These are phyloP conservation scores for Sinosuthora webbiana DNA, from an alignment of 2,113 vertebrate genomes.

Conservation along the genomic window DNA sequence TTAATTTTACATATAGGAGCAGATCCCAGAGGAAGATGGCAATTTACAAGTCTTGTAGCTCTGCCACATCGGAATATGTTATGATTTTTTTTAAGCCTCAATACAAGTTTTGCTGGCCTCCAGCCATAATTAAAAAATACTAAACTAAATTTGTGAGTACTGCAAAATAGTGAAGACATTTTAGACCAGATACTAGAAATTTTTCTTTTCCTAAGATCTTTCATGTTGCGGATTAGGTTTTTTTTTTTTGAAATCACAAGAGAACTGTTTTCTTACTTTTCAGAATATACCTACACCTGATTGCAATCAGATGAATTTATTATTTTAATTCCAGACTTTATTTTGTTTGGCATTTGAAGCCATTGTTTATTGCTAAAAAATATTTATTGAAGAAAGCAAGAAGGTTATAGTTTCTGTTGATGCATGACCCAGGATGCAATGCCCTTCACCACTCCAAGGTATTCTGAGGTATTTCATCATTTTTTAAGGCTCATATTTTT, in stretches of 20 bases:
- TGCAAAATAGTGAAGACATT: neutral
- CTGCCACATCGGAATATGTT: neutral
- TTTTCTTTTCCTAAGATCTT: neutral
- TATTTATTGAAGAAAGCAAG: neutral
- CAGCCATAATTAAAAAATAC: neutral
- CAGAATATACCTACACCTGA: neutral
- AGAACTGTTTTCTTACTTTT: neutral
- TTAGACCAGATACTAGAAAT: neutral
- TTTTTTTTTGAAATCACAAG: neutral
- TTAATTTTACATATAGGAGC: neutral
- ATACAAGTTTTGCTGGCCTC: neutral
- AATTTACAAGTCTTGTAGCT: neutral
- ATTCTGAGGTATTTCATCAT: neutral
- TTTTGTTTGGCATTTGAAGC: neutral
- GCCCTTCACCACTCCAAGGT: neutral
- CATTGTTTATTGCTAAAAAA: neutral
- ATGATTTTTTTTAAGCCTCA: neutral
- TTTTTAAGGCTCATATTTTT: neutral
- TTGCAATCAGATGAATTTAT: rapidly evolving
- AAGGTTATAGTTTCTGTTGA: neutral
- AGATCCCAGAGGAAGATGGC: neutral
- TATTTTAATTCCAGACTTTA: neutral
- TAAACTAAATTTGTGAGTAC: neutral
- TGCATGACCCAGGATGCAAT: neutral
- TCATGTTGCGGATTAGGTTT: neutral